Evolutionary conservation across 92 coral and sea anemone genomes (phyloP).

Genomic region (Epizoanthus illoricatus): DNA sequence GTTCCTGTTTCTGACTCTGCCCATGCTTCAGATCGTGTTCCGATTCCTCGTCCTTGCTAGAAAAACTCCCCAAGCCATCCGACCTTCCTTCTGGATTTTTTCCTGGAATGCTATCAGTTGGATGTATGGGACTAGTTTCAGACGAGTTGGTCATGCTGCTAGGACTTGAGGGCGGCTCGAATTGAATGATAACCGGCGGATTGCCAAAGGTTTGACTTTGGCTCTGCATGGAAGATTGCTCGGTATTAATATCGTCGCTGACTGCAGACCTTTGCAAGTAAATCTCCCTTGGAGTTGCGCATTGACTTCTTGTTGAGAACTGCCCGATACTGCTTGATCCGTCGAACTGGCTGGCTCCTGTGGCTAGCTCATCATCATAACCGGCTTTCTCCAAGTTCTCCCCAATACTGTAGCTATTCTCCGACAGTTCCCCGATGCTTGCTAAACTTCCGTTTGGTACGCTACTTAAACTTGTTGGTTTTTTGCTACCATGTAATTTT

Average conservation of each 20-base stretch:
- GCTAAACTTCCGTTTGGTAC: conserved; percentile 4
- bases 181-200: conserved; percentile 14
- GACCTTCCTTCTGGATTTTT: neutral
- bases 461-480: neutral
- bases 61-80: neutral
- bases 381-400: neutral
- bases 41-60: neutral
- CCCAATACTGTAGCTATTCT: neutral
- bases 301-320: neutral
- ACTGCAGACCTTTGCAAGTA: neutral
- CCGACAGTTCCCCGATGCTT: neutral
- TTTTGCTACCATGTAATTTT: conserved; percentile 14
- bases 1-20: conserved; percentile 34
- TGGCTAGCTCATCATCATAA: neutral
- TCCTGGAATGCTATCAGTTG: neutral
- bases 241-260: neutral
- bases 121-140: neutral
- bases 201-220: neutral
- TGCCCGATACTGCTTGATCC: neutral
- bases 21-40: conserved; percentile 34
- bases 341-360: neutral
- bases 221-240: neutral
- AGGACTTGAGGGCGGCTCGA: conserved; percentile 44
- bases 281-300: neutral
- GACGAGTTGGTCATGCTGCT: conserved; percentile 1